Conservation (phyloP, 2,797 vertebrate genomes). For the Microcaecilia unicolor region DNA sequence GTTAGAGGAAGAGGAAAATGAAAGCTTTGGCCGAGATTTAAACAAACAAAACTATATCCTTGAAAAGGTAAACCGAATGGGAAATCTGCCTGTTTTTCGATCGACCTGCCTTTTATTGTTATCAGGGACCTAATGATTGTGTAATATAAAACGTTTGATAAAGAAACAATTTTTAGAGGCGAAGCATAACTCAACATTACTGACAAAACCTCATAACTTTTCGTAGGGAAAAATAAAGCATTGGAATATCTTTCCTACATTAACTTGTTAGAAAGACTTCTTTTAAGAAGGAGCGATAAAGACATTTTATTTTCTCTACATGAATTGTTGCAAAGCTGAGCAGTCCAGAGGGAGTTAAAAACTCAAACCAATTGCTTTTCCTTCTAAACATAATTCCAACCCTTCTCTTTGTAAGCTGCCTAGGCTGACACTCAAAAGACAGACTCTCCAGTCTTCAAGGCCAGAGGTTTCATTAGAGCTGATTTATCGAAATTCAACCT, state of each 20-base stretch:
- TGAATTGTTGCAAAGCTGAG: slow-evolving; percentile 28
- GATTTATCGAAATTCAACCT: slow-evolving; percentile 70
- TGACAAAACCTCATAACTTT: slow-evolving; percentile 6
- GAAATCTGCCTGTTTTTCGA: slow-evolving; percentile 39
- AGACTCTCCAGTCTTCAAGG: slow-evolving; percentile 31
- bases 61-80: slow-evolving; percentile 36
- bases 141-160: slow-evolving; percentile 16
- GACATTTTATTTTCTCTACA: slow-evolving; percentile 7
- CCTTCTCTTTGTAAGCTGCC: slow-evolving; percentile 10
- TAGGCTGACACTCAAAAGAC: slow-evolving; percentile 14
- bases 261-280: too few relatives aligned
- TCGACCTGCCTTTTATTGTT: not conserved
- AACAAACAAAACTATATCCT: slow-evolving; percentile 32
- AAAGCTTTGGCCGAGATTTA: slow-evolving; percentile 41
- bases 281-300: slow-evolving; percentile 1
- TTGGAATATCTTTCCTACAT: too few relatives aligned
- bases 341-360: slow-evolving; percentile 6
- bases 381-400: too few relatives aligned
- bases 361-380: slow-evolving; percentile 4
- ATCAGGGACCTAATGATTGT: too few relatives aligned
- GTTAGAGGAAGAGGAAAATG: slow-evolving; percentile 27
- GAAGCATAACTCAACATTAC: slow-evolving; percentile 12
- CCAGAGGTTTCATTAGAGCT: slow-evolving; percentile 55
- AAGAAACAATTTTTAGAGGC: slow-evolving; percentile 5
- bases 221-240: too few relatives aligned